Evolutionary conservation across 2,888 invertebrate genomes (phyloP), one percentile per base, ranked within the genome.

Genomic region (Nomada lathburiana): DNA sequence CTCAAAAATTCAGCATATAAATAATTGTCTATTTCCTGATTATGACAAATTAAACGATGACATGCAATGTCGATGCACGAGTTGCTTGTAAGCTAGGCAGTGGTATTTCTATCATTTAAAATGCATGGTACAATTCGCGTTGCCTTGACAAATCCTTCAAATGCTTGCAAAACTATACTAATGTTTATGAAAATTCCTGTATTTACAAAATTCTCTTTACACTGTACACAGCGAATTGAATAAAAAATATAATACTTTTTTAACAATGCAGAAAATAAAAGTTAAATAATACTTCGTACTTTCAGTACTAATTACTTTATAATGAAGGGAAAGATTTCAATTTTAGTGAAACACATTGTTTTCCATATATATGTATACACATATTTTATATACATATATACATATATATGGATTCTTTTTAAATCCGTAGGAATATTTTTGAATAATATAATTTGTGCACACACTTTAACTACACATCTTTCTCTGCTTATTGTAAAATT

Each of bases 171-270:
- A 85, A 80, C 82, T 87, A 83, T 84, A 85, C 85, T 87, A 86
- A 86, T 62, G 63, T 81, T 82, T 85, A 84, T 86, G 87, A 82
- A 88, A 86, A 81, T 85, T 85, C 67, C 52, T 86, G 76, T 92
- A 92, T 92, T 88, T 92, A 92, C 92, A 92, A 89, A 86, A 82
- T 84, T 84, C 82, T 87, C 76, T 89, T 90, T 90, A 91, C 90
- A 92, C 92, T 92, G 91, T 92, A 92, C 91, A 91, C 76, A 80
- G 85, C 81, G 85, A 88, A 81, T 83, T 68, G 64, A 64, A 68
- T 77, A 67, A 75, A 81, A 64, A 69, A 76, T 13, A 71, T 59
- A 80, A 80, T 65, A 74, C 42, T 76, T 42, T 57, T 36, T 68
- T 47, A 73, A 52, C 59, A 63, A 76, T 73, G 16, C 20, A 26